Evolutionary conservation across 2,797 vertebrate genomes (phyloP), one percentile per base, ranked within the genome.

Genomic region (Chelmon rostratus): DNA sequence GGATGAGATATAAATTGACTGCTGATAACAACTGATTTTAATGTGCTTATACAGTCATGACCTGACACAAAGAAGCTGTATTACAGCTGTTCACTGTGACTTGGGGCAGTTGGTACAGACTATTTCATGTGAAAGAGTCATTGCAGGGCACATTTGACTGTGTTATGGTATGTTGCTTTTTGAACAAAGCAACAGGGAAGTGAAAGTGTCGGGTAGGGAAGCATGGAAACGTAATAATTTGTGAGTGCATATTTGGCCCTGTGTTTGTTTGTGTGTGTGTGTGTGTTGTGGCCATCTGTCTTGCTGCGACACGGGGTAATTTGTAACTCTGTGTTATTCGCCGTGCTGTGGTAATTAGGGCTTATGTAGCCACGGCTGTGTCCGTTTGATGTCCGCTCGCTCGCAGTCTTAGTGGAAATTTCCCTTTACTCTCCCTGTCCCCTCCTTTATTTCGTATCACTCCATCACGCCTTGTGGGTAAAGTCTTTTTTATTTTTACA

Each of bases 291-390:
- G 40, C 72, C 53, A 61, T 82, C 61, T 75, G 82, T 89, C 70
- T 88, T 68, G 46, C 65, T 69, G 65, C 23, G 66, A 61, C 74
- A 66, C 25, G 5, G 73, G 58, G 42, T 79, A 19, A 75, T 89
- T 82, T 84, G 68, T 90, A 78, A 81, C 42, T 52, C 2, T 9
- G 44, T 73, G 66, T 86, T 84, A 37, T 82, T 82, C 0, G 4
- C 67, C 62, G 68, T 2, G 9, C 61, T 64, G 52, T 62, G 38
- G 62, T 76, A 68, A 86, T 89, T 31, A 70, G 53, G 28, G 50
- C 75, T 88, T 68, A 73, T 82, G 62, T 56, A 63, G 50, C 81
- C 8, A 5, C 13, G 15, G 16, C n/a, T 13, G 1, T 16, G 13
- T 54, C n/a, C 6, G 6, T 88, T 88, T 84, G 62, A 83, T 75